phyloP scores from a whole-genome alignment of 2,113 vertebrate species.

The Chiloscyllium plagiosum region DNA sequence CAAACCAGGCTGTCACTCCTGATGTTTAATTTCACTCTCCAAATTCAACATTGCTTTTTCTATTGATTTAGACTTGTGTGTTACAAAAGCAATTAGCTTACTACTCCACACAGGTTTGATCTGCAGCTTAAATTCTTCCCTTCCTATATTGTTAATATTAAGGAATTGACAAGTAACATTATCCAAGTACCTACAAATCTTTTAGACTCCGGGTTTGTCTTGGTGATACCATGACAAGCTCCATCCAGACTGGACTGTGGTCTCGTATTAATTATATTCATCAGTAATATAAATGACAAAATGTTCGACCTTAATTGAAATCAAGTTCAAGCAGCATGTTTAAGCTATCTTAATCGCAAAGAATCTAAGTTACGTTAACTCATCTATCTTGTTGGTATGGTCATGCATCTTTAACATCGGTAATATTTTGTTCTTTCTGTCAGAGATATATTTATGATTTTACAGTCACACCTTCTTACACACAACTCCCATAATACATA shows the following conservation, averaged over 20 bases:
- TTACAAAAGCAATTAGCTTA: not conserved
- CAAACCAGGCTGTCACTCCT: not conserved
- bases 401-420: not conserved
- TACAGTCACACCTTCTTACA: not conserved
- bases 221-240: not conserved
- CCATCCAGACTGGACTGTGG: not conserved
- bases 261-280: not conserved
- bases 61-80: slow-evolving; percentile 26
- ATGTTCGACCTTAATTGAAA: not conserved
- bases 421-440: not conserved
- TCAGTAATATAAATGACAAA: not conserved
- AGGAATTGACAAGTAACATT: slow-evolving; percentile 6
- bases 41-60: not conserved
- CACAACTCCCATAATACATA: not conserved
- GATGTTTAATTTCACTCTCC: not conserved
- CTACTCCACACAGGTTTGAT: not conserved
- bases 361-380: not conserved
- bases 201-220: not conserved
- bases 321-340: not conserved
- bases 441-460: not conserved
- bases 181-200: not conserved
- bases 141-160: not conserved
- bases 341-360: not conserved
- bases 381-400: not conserved
- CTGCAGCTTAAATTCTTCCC: slow-evolving; percentile 16